Conservation (phyloP, 1,140 invertebrate species). For the Aphis craccivora region DNA sequence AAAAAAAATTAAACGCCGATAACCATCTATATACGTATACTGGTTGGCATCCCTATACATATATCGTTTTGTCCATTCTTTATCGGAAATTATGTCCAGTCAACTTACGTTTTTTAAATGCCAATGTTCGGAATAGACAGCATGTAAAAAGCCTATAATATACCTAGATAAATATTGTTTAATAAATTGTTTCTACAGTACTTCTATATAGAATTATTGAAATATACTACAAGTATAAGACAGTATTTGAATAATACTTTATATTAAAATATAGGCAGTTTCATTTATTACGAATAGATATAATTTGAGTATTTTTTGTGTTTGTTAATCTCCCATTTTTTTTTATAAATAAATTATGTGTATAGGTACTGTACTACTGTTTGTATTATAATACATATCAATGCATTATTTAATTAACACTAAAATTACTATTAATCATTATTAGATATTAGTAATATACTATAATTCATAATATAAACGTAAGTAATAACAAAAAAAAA, state of each 20-base stretch:
- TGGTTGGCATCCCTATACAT: conserved; percentile 1
- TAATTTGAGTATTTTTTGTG: background rate
- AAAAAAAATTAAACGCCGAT: conserved; percentile 56
- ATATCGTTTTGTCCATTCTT: conserved; percentile 47
- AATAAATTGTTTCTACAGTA: background rate
- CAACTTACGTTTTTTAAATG: conserved; percentile 41
- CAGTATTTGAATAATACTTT: background rate
- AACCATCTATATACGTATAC: conserved; percentile 39
- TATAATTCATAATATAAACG: background rate
- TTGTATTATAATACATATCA: background rate
- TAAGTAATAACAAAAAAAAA: background rate
- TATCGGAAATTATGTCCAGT: conserved; percentile 53
- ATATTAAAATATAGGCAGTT: background rate
- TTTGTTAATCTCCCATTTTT: background rate
- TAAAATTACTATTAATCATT: conserved; percentile 18
- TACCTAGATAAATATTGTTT: background rate
- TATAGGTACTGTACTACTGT: background rate
- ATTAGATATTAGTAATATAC: background rate
- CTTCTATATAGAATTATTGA: background rate
- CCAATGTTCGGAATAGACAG: conserved; percentile 15
- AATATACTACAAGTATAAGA: background rate
- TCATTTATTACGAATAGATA: background rate
- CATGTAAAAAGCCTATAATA: background rate
- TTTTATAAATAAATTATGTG: background rate
- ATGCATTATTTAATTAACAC: background rate